These are phyloP conservation scores for Rhagonycha fulva DNA, from an alignment of 2,888 invertebrate species.

Conservation along the genomic window DNA sequence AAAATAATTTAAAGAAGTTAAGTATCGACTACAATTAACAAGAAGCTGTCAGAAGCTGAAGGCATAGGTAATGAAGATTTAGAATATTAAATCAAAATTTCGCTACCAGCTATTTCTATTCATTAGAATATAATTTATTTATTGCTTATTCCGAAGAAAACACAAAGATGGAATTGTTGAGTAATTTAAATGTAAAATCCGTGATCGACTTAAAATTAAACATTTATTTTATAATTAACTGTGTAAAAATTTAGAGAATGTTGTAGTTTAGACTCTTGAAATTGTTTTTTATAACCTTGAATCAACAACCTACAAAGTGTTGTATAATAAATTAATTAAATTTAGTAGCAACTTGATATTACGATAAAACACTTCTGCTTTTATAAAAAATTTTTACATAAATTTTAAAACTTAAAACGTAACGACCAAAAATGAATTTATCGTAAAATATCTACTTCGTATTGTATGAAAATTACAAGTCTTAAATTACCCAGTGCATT, in stretches of 20 bases:
- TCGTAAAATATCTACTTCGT: not conserved
- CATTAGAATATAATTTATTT: not conserved
- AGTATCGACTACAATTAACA: not conserved
- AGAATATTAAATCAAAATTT: conserved; percentile 2
- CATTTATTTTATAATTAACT: not conserved
- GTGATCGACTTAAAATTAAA: not conserved
- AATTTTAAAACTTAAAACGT: not conserved
- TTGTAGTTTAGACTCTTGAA: not conserved
- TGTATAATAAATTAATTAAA: not conserved
- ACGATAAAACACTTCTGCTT: not conserved
- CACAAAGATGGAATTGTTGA: not conserved
- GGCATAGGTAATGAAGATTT: not conserved
- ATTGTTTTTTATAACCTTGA: not conserved
- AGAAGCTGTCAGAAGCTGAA: not conserved
- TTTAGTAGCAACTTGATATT: not conserved
- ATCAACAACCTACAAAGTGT: not conserved
- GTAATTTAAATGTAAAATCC: not conserved
- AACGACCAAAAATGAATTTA: not conserved
- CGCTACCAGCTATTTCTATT: conserved; percentile 1
- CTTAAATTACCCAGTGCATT: not conserved
- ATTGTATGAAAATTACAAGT: not conserved
- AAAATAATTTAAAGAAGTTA: not conserved
- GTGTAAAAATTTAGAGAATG: not conserved
- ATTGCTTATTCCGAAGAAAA: not conserved
- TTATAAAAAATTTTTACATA: not conserved